These are phyloP conservation scores for Cheilosia grossa DNA, from an alignment of 2,888 invertebrate species.

Conservation along the genomic window DNA sequence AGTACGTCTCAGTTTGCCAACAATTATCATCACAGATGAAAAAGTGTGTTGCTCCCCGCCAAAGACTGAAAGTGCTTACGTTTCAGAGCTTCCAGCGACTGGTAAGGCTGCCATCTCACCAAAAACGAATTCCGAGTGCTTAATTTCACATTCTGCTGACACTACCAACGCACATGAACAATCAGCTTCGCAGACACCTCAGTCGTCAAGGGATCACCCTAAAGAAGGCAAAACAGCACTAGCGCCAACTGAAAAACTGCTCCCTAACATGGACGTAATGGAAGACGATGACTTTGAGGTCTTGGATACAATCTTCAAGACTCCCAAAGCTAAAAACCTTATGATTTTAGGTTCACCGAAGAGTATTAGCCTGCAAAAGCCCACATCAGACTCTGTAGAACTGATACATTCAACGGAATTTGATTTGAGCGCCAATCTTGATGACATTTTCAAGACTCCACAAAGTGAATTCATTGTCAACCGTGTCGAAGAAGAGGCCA, in stretches of 20 bases:
- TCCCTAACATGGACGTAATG: background rate
- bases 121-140: too few relatives aligned
- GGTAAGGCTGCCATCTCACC: too few relatives aligned
- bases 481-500: background rate
- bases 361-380: slow-evolving; percentile 78
- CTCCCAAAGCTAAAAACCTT: slow-evolving; percentile 79
- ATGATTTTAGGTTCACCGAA: slow-evolving; percentile 81
- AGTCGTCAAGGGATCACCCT: slow-evolving; percentile 7
- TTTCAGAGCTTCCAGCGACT: too few relatives aligned
- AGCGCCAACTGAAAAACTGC: background rate
- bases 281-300: slow-evolving; percentile 71
- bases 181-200: background rate
- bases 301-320: slow-evolving; percentile 79
- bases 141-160: too few relatives aligned
- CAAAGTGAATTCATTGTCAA: slow-evolving; percentile 54
- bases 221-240: background rate
- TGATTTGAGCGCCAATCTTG: slow-evolving; percentile 79
- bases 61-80: too few relatives aligned
- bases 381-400: slow-evolving; percentile 74
- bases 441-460: slow-evolving; percentile 79
- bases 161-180: too few relatives aligned
- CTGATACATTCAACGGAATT: slow-evolving; percentile 77
- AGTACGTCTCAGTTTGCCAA: background rate
- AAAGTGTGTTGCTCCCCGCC: background rate
- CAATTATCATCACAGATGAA: background rate